These are phyloP conservation scores for Actinostola sp. DNA, from an alignment of 92 coral and sea anemone genomes.

Conservation along the genomic window DNA sequence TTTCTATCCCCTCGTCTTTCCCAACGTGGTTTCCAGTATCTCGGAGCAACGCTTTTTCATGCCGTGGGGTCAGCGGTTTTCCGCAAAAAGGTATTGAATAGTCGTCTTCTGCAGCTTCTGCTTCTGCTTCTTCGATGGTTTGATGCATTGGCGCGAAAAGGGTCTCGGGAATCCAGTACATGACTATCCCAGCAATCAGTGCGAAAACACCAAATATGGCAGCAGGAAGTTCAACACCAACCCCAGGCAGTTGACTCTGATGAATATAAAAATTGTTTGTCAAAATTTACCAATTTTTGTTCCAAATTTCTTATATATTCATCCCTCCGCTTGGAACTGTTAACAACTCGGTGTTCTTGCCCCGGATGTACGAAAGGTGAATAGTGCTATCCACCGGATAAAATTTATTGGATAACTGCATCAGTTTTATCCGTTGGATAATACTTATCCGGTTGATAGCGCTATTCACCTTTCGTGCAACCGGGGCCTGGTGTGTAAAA, in stretches of 20 bases:
- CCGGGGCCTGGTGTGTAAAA: too few relatives aligned
- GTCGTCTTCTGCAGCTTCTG: slow-evolving; percentile 37
- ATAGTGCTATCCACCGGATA: too few relatives aligned
- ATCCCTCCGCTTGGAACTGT: too few relatives aligned
- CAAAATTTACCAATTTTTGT: too few relatives aligned
- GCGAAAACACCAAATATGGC: slow-evolving; percentile 29
- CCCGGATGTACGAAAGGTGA: too few relatives aligned
- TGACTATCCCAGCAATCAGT: slow-evolving; percentile 37
- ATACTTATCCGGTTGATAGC: too few relatives aligned
- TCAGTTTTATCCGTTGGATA: too few relatives aligned
- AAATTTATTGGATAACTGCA: too few relatives aligned
- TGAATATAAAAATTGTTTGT: background rate
- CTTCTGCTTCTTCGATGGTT: slow-evolving; percentile 43
- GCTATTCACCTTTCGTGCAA: too few relatives aligned
- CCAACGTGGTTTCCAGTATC: background rate
- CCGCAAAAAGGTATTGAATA: slow-evolving; percentile 31
- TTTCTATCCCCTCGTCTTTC: background rate
- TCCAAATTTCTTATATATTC: too few relatives aligned
- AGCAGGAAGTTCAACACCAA: slow-evolving; percentile 36
- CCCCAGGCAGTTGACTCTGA: slow-evolving; percentile 30
- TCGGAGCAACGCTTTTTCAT: background rate
- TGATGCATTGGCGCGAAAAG: slow-evolving; percentile 41
- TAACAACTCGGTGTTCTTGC: too few relatives aligned
- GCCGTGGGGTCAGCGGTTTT: background rate
- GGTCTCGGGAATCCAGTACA: slow-evolving; percentile 57